A percentile compares a stretch with the other conserved stretches of the same genome.
These are phyloP conservation scores for Oryzias sinensis DNA, from an alignment of 2,797 vertebrate genomes.

Conservation along the genomic window DNA sequence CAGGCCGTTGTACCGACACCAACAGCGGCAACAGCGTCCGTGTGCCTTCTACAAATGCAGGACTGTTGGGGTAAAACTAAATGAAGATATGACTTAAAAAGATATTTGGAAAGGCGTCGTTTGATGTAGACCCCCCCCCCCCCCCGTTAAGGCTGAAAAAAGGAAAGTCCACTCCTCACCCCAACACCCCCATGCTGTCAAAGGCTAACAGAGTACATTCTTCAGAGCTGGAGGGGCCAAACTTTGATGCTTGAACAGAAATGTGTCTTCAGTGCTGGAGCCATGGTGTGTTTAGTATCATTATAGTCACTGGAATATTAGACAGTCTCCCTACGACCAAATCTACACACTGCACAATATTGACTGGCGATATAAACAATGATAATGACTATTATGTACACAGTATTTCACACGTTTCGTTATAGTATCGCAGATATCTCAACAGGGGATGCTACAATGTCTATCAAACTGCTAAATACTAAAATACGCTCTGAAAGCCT, in stretches of 20 bases:
- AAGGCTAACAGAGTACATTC: conserved; percentile 82
- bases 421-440: conserved; percentile 63
- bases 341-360: conserved; percentile 70
- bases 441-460: conserved; percentile 74
- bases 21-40: conserved; percentile 12
- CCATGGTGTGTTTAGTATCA: conserved; percentile 29
- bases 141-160: conserved; percentile 73
- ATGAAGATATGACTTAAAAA: conserved; percentile 9
- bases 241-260: conserved; percentile 41
- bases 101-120: conserved; percentile 29
- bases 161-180: conserved; percentile 55
- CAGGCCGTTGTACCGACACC: conserved; percentile 27
- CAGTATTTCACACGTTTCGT: conserved; percentile 70
- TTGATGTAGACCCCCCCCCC: conserved; percentile 50
- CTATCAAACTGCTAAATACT: conserved; percentile 74
- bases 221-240: conserved; percentile 51
- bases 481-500: conserved; percentile 65
- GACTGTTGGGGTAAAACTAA: background rate
- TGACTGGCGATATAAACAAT: conserved; percentile 75
- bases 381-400: conserved; percentile 75
- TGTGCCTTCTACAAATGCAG: conserved; percentile 24
- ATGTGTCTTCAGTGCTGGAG: conserved; percentile 29
- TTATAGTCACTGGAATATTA: conserved; percentile 43
- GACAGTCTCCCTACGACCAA: conserved; percentile 52
- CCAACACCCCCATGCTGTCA: conserved; percentile 55